Evolutionary conservation across 1,140 invertebrate species (phyloP).

Genomic region (Lerema accius): DNA sequence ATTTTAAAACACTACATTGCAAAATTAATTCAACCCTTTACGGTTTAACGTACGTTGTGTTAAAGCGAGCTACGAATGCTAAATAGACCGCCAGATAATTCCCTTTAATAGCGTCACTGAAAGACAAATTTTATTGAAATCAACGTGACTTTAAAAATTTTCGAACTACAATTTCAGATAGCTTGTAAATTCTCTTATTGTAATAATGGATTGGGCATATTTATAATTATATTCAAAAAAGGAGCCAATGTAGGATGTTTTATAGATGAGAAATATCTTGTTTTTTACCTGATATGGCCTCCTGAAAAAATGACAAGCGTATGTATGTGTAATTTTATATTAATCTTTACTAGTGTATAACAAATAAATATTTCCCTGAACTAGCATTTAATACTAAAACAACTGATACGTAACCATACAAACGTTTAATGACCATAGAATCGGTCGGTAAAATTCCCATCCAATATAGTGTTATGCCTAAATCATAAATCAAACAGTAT

Average conservation of each 20-base stretch:
- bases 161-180: background rate
- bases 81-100: slow-evolving; percentile 53
- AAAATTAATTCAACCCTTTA: slow-evolving; percentile 62
- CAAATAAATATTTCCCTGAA: background rate
- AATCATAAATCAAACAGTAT: slow-evolving; percentile 32
- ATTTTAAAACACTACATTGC: too few species aligned
- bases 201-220: too few species aligned
- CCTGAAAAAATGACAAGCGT: too few species aligned
- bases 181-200: too few species aligned
- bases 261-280: too few species aligned
- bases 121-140: slow-evolving; percentile 45
- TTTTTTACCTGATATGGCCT: too few species aligned
- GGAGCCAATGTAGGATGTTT: too few species aligned
- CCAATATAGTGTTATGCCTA: slow-evolving; percentile 28
- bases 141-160: slow-evolving; percentile 7
- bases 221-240: too few species aligned
- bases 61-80: slow-evolving; percentile 47
- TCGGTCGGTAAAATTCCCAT: slow-evolving; percentile 20
- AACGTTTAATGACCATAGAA: background rate
- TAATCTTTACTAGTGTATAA: background rate
- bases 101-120: slow-evolving; percentile 41
- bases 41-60: slow-evolving; percentile 68
- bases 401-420: slow-evolving; percentile 5
- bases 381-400: slow-evolving; percentile 1
- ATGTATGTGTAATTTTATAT: too few species aligned